These are phyloP conservation scores for Asteroscopus sphinx DNA, from an alignment of 2,888 invertebrate genomes.

Conservation along the genomic window DNA sequence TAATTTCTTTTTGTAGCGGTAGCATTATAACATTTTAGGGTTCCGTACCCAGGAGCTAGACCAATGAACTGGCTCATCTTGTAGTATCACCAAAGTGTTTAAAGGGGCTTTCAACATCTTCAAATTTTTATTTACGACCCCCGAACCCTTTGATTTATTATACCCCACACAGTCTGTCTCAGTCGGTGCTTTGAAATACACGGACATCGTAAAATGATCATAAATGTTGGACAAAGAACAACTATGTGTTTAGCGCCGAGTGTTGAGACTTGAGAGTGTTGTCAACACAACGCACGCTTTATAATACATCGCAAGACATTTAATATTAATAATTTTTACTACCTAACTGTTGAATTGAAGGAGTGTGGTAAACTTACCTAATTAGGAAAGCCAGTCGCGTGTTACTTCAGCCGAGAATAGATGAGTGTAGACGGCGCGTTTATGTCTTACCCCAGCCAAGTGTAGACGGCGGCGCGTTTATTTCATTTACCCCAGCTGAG, in stretches of 20 bases:
- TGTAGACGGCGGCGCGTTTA: no score
- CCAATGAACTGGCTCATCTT: no score
- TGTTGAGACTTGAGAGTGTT: slow-evolving; percentile 16
- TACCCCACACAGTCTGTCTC: slow-evolving; percentile 14
- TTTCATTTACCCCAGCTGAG: no score
- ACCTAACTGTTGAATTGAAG: background rate
- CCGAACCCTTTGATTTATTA: slow-evolving; percentile 44
- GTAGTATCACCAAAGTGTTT: background rate
- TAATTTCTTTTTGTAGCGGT: slow-evolving; percentile 22
- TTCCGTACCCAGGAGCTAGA: no score
- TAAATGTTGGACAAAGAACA: slow-evolving; percentile 39
- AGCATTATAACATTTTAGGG: no score
- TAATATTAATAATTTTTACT: slow-evolving; percentile 3
- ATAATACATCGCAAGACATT: background rate
- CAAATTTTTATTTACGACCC: slow-evolving; percentile 43
- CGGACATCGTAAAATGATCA: slow-evolving; percentile 44
- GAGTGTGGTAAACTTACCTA: no score
- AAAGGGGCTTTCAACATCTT: slow-evolving; percentile 42
- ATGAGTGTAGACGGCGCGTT: no score
- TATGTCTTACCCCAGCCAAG: no score
- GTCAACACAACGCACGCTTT: slow-evolving; percentile 18
- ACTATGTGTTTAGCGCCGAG: slow-evolving; percentile 11
- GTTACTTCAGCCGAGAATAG: no score
- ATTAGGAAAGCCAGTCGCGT: no score
- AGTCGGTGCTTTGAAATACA: slow-evolving; percentile 35